These are phyloP conservation scores for Tinea semifulvella DNA, from an alignment of 2,888 invertebrate genomes.

Conservation along the genomic window DNA sequence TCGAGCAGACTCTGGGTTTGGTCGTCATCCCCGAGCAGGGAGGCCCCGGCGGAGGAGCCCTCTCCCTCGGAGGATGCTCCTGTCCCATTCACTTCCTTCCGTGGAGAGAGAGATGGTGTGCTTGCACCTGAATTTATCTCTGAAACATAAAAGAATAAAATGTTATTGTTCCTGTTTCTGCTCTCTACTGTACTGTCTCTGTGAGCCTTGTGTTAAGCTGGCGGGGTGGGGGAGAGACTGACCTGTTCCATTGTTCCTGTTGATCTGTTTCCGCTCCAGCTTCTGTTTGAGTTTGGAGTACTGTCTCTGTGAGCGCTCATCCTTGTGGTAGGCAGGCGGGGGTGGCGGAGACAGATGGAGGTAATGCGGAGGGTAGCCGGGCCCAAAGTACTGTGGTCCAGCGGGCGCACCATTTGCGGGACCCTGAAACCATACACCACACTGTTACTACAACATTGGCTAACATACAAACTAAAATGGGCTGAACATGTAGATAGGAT, in stretches of 20 bases:
- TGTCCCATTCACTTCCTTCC: constrained; percentile 70
- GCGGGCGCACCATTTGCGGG: constrained; percentile 75
- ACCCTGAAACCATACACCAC: constrained; percentile 62
- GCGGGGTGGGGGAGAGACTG: too few relatives aligned
- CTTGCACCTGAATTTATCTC: constrained; percentile 57
- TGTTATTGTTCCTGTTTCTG: too few relatives aligned
- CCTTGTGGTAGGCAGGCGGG: constrained; percentile 71
- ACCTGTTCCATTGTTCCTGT: constrained; percentile 66
- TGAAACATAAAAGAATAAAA: constrained; percentile 21
- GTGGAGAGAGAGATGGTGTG: constrained; percentile 74
- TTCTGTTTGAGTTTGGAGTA: constrained; percentile 80
- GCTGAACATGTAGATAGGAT: too few relatives aligned
- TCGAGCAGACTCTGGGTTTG: constrained; percentile 74
- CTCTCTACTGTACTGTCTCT: too few relatives aligned
- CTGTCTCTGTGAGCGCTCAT: constrained; percentile 81
- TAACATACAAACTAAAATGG: too few relatives aligned
- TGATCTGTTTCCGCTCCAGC: constrained; percentile 72
- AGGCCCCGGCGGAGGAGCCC: constrained; percentile 76
- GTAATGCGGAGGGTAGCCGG: constrained; percentile 68
- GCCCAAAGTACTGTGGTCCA: constrained; percentile 74
- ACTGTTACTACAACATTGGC: too few relatives aligned
- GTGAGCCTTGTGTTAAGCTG: too few relatives aligned
- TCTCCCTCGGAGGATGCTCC: constrained; percentile 80
- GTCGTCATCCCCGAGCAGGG: constrained; percentile 78
- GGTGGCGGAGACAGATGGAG: constrained; percentile 75